Percentiles rank a stretch among this genome's conserved stretches.
phyloP scores from a whole-genome alignment of 1,140 invertebrate genomes.

The Galendromus occidentalis region DNA sequence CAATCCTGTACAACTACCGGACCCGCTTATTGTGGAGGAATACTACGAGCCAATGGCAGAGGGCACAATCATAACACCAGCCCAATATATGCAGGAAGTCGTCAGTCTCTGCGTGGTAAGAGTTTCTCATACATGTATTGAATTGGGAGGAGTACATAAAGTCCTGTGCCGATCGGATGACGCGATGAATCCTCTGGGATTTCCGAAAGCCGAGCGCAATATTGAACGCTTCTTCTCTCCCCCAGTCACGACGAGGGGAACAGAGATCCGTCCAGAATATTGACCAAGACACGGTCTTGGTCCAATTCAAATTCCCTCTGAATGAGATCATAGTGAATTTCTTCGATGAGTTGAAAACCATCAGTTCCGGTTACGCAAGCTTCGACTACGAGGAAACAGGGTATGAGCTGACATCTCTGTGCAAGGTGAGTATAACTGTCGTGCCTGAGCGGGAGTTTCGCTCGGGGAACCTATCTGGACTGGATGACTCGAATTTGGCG shows the following conservation, averaged over 20 bases:
- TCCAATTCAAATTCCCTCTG: slow-evolving; percentile 64
- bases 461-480: not conserved
- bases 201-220: not conserved
- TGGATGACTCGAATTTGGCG: not conserved
- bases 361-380: slow-evolving; percentile 81
- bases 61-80: slow-evolving; percentile 72
- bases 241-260: slow-evolving; percentile 50
- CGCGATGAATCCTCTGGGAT: too few relatives aligned
- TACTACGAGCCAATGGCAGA: slow-evolving; percentile 68
- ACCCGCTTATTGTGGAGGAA: slow-evolving; percentile 42
- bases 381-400: slow-evolving; percentile 91
- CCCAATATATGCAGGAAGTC: slow-evolving; percentile 30
- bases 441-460: too few relatives aligned
- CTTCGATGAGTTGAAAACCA: slow-evolving; percentile 70
- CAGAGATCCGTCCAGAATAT: slow-evolving; percentile 52
- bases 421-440: slow-evolving; percentile 46
- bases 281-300: slow-evolving; percentile 54
- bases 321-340: slow-evolving; percentile 88
- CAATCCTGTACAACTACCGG: slow-evolving; percentile 63
- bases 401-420: slow-evolving; percentile 46
- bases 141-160: too few relatives aligned
- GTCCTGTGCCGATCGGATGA: too few relatives aligned
- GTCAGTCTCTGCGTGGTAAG: slow-evolving; percentile 29
- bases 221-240: slow-evolving; percentile 21
- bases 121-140: not conserved